Evolutionary conservation across 30 jellyfish, hydroid and myxozoan species (phyloP).

Genomic region (Aurelia sp.): DNA sequence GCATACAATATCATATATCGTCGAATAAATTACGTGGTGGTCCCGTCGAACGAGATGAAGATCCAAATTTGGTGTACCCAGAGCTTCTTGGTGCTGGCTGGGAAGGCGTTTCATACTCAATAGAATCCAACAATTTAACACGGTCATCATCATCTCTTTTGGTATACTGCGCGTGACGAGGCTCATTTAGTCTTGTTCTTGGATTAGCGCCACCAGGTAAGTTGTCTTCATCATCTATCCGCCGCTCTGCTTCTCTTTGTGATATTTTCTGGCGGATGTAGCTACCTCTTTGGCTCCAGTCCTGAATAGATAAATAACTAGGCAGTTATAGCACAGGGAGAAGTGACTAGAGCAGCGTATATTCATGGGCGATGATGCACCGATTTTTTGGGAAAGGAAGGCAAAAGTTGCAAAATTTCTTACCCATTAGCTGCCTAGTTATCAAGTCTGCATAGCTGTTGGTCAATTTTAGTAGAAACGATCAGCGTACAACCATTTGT

Average conservation of each 20-base stretch:
- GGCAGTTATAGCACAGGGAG: no score
- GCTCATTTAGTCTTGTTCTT: constrained; percentile 66
- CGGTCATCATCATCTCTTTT: constrained; percentile 68
- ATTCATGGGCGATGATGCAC: no score
- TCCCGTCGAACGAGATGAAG: constrained; percentile 28
- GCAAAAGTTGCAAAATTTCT: no score
- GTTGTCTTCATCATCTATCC: constrained; percentile 62
- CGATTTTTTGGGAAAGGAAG: no score
- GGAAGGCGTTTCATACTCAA: constrained; percentile 62
- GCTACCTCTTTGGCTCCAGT: constrained; percentile 81
- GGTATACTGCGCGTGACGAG: constrained; percentile 56
- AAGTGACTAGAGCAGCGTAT: no score
- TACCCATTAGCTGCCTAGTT: no score
- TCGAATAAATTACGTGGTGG: constrained; percentile 75
- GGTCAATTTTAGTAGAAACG: no score
- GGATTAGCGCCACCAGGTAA: constrained; percentile 41
- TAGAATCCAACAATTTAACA: constrained; percentile 39
- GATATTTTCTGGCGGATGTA: constrained; percentile 48
- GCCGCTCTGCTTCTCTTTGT: constrained; percentile 19
- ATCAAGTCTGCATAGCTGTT: no score
- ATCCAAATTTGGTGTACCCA: constrained; percentile 57
- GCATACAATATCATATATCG: constrained; percentile 16
- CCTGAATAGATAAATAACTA: background rate
- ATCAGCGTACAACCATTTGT: no score
- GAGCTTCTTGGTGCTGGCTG: constrained; percentile 33